A percentile compares a stretch with the other conserved stretches of the same genome.
phyloP scores from a whole-genome alignment of 2,888 invertebrate genomes.

The Spodoptera picta region DNA sequence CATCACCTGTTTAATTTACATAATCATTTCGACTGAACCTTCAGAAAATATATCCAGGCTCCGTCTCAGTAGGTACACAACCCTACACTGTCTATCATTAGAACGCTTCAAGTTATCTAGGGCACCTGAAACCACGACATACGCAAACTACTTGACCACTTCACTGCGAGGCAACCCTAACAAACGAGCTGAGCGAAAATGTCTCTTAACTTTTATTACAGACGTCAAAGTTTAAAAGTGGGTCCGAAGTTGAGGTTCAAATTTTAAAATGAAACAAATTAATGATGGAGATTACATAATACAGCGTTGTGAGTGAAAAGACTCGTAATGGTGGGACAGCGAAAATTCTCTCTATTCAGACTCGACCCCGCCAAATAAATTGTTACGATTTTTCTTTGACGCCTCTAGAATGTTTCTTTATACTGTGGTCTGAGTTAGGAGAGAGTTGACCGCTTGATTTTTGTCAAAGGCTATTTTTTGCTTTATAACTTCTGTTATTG shows the following conservation, averaged over 20 bases:
- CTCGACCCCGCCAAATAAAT: conserved; percentile 78
- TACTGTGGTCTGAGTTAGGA: conserved; percentile 54
- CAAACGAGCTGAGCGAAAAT: conserved; percentile 29
- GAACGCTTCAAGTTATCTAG: conserved; percentile 9
- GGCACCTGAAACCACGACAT: conserved; percentile 11
- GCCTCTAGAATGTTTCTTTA: conserved; percentile 78
- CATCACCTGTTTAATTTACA: conserved; percentile 21
- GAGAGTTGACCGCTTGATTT: conserved; percentile 6
- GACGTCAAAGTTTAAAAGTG: conserved; percentile 47
- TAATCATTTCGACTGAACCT: conserved; percentile 7
- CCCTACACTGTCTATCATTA: conserved; percentile 8
- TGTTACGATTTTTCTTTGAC: conserved; percentile 86
- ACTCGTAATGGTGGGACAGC: conserved; percentile 72
- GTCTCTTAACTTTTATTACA: conserved; percentile 47
- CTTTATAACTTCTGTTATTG: no score
- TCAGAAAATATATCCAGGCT: conserved; percentile 4
- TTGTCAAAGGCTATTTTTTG: no score
- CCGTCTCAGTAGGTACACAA: conserved; percentile 4
- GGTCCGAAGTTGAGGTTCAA: conserved; percentile 43
- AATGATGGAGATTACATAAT: conserved; percentile 67
- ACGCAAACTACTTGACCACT: conserved; percentile 9
- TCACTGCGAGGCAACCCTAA: conserved; percentile 6
- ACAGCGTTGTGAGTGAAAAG: conserved; percentile 65
- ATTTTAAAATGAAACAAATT: conserved; percentile 66
- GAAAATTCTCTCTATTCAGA: conserved; percentile 76